Percentiles rank a stretch among this genome's conserved stretches.
Conservation (phyloP, 2,888 invertebrate genomes). For the Elegia similella region DNA sequence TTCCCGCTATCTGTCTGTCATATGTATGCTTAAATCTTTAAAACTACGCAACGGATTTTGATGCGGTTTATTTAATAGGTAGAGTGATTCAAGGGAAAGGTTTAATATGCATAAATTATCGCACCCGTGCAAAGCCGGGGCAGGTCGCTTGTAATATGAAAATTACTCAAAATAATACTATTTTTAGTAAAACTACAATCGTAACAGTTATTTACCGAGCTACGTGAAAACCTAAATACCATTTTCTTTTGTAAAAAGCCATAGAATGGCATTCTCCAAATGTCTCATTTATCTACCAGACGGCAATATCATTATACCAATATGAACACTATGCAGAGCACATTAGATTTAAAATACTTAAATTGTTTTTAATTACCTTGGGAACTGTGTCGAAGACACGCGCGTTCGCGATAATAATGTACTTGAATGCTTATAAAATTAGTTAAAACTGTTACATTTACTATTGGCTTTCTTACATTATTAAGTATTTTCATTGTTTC, state of each 20-base stretch:
- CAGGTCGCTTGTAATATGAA: too few species aligned
- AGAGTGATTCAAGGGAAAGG: too few species aligned
- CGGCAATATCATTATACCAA: not conserved
- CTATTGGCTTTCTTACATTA: not conserved
- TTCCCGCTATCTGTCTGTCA: too few species aligned
- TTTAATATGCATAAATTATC: too few species aligned
- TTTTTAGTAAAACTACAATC: not conserved
- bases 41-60: too few species aligned
- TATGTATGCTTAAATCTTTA: too few species aligned
- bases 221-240: not conserved
- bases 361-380: conserved; percentile 29
- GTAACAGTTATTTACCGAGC: not conserved
- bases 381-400: conserved; percentile 30
- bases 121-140: too few species aligned
- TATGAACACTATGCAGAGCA: not conserved
- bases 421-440: conserved; percentile 21
- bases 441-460: conserved; percentile 6
- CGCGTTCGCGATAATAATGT: conserved; percentile 28
- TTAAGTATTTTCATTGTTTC: too few species aligned
- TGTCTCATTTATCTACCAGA: conserved; percentile 32
- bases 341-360: not conserved
- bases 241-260: conserved; percentile 19
- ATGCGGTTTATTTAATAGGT: too few species aligned
- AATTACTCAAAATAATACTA: too few species aligned
- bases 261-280: conserved; percentile 33